phyloP scores from a whole-genome alignment of 2,888 invertebrate species.

The Melolontha melolontha region DNA sequence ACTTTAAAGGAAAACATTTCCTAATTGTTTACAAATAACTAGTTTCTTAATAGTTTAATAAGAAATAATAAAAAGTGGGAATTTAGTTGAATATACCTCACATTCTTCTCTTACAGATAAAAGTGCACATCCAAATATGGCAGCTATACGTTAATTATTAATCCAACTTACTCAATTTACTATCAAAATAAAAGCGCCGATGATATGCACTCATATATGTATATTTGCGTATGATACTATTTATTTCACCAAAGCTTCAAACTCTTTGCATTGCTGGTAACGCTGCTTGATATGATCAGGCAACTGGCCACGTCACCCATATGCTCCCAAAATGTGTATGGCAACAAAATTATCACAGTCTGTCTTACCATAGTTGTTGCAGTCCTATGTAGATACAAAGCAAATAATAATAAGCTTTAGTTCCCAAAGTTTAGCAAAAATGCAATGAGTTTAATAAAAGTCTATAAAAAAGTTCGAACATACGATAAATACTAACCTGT shows the following conservation, averaged over 20 bases:
- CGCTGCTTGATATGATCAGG: constrained; percentile 72
- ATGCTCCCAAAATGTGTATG: constrained; percentile 84
- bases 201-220: too few relatives aligned
- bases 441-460: too few relatives aligned
- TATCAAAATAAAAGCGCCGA: too few relatives aligned
- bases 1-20: too few relatives aligned
- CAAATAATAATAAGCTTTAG: constrained; percentile 12
- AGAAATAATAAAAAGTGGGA: too few relatives aligned
- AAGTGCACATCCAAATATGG: constrained; percentile 10
- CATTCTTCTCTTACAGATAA: neutral
- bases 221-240: too few relatives aligned
- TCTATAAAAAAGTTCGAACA: neutral
- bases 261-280: constrained; percentile 74
- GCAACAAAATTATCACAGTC: constrained; percentile 87
- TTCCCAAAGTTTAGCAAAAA: too few relatives aligned
- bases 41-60: too few relatives aligned
- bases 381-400: constrained; percentile 77
- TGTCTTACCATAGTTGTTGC: constrained; percentile 80
- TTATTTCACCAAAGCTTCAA: constrained; percentile 59
- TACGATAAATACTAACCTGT: constrained; percentile 68
- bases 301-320: constrained; percentile 76
- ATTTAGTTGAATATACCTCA: too few relatives aligned
- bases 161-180: neutral
- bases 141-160: constrained; percentile 24
- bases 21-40: too few relatives aligned